Conservation (phyloP, 2,888 invertebrate species). For the Adineta ricciae region DNA sequence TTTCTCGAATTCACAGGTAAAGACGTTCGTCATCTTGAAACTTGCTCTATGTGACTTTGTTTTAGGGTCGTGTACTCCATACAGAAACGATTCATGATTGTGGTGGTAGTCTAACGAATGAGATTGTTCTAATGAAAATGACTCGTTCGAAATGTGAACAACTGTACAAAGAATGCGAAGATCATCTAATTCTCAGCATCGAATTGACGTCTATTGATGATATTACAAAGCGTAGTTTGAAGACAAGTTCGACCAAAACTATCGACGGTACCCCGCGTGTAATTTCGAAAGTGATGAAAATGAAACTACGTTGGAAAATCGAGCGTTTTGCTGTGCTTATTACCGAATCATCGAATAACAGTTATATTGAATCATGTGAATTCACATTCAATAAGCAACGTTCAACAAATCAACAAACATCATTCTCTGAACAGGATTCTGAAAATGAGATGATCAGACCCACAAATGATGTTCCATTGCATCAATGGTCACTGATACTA, state of each 20-base stretch:
- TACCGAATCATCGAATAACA: background rate
- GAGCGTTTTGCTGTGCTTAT: background rate
- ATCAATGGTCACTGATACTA: background rate
- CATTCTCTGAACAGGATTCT: background rate
- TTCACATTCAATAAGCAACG: background rate
- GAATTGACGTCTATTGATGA: background rate
- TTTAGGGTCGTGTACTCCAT: background rate
- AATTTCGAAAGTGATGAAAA: slow-evolving; percentile 2
- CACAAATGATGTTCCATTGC: background rate
- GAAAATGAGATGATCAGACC: background rate
- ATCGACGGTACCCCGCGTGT: background rate
- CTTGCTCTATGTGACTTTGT: no score
- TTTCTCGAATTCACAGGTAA: background rate
- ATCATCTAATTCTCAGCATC: background rate
- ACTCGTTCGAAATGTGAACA: background rate
- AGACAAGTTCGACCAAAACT: background rate
- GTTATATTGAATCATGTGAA: slow-evolving; percentile 6
- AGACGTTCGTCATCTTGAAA: no score
- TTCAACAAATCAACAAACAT: background rate
- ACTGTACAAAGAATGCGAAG: background rate
- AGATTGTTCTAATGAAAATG: slow-evolving; percentile 1
- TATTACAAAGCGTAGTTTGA: background rate
- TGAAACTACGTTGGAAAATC: slow-evolving; percentile 22
- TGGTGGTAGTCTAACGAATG: background rate
- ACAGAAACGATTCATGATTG: background rate